Conservation (phyloP, 2,113 vertebrate genomes). For the Channa argus region DNA sequence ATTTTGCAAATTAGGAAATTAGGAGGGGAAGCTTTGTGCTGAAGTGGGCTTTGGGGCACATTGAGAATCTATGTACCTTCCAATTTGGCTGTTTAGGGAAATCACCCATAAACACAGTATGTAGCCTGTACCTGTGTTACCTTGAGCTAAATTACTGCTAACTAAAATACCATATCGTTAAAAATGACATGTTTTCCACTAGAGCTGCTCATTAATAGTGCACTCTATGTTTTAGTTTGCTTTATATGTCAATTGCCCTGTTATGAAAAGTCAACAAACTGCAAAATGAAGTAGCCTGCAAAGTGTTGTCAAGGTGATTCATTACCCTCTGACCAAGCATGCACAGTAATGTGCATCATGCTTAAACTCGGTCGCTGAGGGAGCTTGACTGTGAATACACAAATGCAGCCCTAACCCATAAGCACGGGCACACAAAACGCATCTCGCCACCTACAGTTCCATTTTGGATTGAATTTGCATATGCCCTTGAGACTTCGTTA, state of each 20-base stretch:
- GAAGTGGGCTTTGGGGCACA: conserved; percentile 20
- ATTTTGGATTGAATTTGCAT: conserved; percentile 68
- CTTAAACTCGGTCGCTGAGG: conserved; percentile 19
- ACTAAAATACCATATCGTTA: neutral
- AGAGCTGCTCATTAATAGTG: neutral
- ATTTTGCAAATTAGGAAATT: conserved; percentile 44
- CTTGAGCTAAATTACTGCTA: neutral
- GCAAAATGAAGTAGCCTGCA: conserved; percentile 48
- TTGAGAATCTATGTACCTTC: conserved; percentile 13
- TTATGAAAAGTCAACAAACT: conserved; percentile 45
- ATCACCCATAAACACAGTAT: conserved; percentile 20
- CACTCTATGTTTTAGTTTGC: conserved; percentile 11
- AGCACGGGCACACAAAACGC: conserved; percentile 16
- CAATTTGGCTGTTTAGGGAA: conserved; percentile 2
- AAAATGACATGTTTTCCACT: neutral
- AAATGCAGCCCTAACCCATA: conserved; percentile 7
- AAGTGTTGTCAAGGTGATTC: conserved; percentile 48
- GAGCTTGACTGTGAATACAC: conserved; percentile 4
- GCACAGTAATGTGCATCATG: conserved; percentile 30
- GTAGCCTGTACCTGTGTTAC: neutral
- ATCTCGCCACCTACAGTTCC: conserved; percentile 58
- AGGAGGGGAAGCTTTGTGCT: conserved; percentile 18
- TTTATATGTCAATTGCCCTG: conserved; percentile 27
- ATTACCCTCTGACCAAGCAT: conserved; percentile 30
- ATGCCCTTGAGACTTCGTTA: conserved; percentile 71